phyloP scores from a whole-genome alignment of 2,797 vertebrate genomes.

The Rhincodon typus region DNA sequence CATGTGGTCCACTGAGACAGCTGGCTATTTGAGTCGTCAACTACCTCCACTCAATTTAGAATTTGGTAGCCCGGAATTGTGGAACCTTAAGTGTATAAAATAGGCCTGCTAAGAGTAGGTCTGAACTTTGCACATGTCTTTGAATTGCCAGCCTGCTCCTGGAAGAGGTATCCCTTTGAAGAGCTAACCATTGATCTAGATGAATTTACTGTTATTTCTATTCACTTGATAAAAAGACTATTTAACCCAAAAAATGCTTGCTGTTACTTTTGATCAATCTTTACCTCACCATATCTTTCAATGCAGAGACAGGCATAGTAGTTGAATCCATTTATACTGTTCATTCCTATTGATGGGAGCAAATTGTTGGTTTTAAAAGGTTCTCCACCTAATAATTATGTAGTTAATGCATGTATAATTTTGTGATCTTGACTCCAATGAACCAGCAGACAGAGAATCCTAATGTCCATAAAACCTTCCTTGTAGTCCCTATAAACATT shows the following conservation, averaged over 20 bases:
- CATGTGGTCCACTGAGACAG: too few species aligned
- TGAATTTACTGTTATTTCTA: neutral
- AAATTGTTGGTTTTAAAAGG: constrained; percentile 8
- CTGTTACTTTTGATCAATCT: neutral
- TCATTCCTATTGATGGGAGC: neutral
- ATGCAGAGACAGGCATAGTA: too few species aligned
- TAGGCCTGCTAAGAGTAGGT: too few species aligned
- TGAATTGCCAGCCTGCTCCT: too few species aligned
- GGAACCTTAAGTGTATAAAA: too few species aligned
- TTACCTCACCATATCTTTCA: neutral
- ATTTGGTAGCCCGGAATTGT: too few species aligned
- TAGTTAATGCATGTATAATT: constrained; percentile 7
- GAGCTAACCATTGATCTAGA: too few species aligned
- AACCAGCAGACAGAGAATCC: neutral
- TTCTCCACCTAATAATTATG: constrained; percentile 12
- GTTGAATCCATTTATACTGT: neutral
- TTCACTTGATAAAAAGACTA: neutral
- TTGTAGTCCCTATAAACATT: neutral
- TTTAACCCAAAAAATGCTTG: neutral
- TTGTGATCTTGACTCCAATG: neutral
- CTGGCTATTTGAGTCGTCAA: too few species aligned
- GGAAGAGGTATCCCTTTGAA: too few species aligned
- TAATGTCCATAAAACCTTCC: neutral
- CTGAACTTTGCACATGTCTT: too few species aligned
- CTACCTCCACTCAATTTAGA: too few species aligned